Evolutionary conservation across 92 coral and sea anemone species (phyloP), one percentile per base, ranked within the genome.

Genomic region (Bergia sp.): DNA sequence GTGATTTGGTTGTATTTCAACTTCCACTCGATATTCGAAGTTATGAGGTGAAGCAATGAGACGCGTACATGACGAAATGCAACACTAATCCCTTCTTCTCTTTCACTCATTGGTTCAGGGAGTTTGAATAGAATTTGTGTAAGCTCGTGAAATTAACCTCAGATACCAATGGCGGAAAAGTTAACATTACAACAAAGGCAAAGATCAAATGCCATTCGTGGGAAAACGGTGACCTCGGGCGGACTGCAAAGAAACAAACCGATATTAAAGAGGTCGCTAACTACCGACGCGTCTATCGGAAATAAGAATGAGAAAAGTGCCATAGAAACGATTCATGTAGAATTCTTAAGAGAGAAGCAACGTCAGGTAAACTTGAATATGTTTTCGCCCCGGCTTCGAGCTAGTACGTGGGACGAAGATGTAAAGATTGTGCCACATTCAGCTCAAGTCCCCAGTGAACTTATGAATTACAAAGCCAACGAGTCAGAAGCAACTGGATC

Each of bases 341-440:
- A 84, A 45, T 43, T 38, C 10, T 0, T 15, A 45, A 79, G 71
- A 84, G 71, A 84, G 66, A 84, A 71, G 11, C 65, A 84, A 69
- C n/a, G 53, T 16, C 47, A 37, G 4, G 45, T 45, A 23, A 84
- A 72, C 23, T 15, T 13, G 23, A 84, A 69, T 7, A 84, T 84
- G 45, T 50, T 84, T 36, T 84, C 87, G 21, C 87, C 87, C 10
- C 87, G 87, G 36, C 79, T 84, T 0, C 87, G 75, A 84, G 79
- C 87, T 2, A 84, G 78, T 71, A 84, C 87, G 5, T 45, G 87
- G 78, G 43, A 84, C 37, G 43, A 37, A 7, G 87, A 47, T 15
- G 78, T 71, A 29, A 58, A 44, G 29, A 75, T 66, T 72, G 36
- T 69, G 3, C 77, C 87, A 13, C 36, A 38, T 71, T 44, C 79